Evolutionary conservation across 2,113 vertebrate genomes (phyloP).

Genomic region (Solea solea): DNA sequence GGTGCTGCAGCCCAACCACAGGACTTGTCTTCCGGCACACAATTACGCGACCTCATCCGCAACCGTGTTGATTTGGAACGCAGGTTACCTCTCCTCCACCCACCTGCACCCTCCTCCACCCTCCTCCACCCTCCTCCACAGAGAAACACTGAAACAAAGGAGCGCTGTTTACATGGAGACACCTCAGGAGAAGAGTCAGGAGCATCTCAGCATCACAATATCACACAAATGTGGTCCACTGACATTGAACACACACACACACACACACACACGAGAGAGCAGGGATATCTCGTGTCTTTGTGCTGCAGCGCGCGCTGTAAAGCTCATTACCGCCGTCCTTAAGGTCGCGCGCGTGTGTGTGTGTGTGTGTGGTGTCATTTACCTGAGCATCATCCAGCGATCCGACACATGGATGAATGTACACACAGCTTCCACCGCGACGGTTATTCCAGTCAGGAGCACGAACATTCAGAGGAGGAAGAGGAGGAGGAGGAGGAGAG

Average conservation of each 20-base stretch:
- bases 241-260: constrained; percentile 55
- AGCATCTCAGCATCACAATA: constrained; percentile 26
- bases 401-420: constrained; percentile 70
- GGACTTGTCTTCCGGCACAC: constrained; percentile 72
- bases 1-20: constrained; percentile 53
- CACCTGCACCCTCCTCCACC: constrained; percentile 34
- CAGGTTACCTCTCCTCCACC: constrained; percentile 29
- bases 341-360: constrained; percentile 27
- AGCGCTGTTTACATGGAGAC: not conserved
- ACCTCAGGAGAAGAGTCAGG: constrained; percentile 52
- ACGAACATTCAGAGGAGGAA: not conserved
- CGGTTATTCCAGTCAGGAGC: constrained; percentile 64
- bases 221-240: constrained; percentile 57
- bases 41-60: constrained; percentile 72
- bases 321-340: constrained; percentile 42
- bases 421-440: constrained; percentile 5
- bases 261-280: not conserved
- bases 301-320: constrained; percentile 31
- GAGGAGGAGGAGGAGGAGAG: not conserved
- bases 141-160: constrained; percentile 46
- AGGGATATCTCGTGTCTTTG: constrained; percentile 15
- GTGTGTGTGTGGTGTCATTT: constrained; percentile 56
- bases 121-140: constrained; percentile 36
- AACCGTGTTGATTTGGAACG: constrained; percentile 56
- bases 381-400: constrained; percentile 77